Evolutionary conservation across 2,888 invertebrate species (phyloP), one percentile per base, ranked within the genome.

Genomic region (Mimas tiliae): DNA sequence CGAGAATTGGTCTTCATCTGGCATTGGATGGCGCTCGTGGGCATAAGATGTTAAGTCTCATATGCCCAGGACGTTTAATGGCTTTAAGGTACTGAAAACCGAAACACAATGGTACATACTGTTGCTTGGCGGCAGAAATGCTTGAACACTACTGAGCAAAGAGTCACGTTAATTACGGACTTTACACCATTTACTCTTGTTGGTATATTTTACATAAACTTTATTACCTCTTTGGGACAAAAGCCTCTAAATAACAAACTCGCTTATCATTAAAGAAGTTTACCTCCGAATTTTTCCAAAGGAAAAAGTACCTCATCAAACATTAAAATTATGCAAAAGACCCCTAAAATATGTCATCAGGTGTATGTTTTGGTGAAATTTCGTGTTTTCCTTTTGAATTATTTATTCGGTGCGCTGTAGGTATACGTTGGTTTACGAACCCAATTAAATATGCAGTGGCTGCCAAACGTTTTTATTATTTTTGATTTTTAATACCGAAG

Each of bases 261-360:
- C 42, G 9, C 19, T 4, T 27, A 58, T 21, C 12, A 6, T 42
- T 38, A 58, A 6, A 0, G 42, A 47, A n/a, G 64, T 16, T 38
- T 53, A 14, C 45, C 45, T 14, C 1, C n/a, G 27, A 33, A 27
- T 53, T 45, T 53, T 45, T 52, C 33, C 33, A 50, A 34, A 16
- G 62, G 33, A 53, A 21, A 58, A 47, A 38, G 12, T 27, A 47
- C 58, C 58, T 33, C 66, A 53, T 66, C 65, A 65, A 63, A 66
- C 63, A 64, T 45, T 66, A 63, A 33, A 62, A 62, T 62, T 63
- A 66, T 55, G 42, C 27, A 50, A 63, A 53, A 48, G 48, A 50
- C 38, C 58, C 38, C 34, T 58, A 48, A 65, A 50, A 65, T 38
- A 34, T 27, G 45, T 62, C 52, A 33, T 51, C 51, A 34, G 27